phyloP scores from a whole-genome alignment of 2,113 vertebrate genomes.

The Nestor notabilis region DNA sequence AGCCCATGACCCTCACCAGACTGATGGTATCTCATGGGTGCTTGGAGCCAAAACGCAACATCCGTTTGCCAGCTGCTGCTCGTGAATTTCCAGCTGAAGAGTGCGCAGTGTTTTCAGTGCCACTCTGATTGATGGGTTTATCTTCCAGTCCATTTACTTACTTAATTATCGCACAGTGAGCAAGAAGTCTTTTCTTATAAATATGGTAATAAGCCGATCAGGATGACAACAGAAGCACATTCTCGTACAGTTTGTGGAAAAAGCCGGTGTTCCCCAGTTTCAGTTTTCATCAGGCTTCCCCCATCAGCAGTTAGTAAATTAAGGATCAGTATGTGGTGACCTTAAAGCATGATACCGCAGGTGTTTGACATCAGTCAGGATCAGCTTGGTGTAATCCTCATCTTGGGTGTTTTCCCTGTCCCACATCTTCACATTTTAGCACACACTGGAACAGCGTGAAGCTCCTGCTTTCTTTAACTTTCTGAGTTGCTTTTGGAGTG shows the following conservation, averaged over 20 bases:
- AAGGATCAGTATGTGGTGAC: neutral
- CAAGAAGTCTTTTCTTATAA: conserved; percentile 37
- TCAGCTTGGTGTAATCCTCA: neutral
- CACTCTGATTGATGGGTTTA: conserved; percentile 20
- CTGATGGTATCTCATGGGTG: rapidly evolving
- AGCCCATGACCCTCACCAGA: rapidly evolving
- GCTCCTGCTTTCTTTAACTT: neutral
- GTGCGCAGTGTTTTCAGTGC: neutral
- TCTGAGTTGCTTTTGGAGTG: neutral
- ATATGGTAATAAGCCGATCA: conserved; percentile 13
- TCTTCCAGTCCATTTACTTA: conserved; percentile 55
- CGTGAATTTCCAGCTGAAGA: neutral
- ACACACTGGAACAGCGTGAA: neutral
- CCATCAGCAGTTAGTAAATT: neutral
- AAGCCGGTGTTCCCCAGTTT: neutral
- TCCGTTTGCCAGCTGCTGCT: neutral
- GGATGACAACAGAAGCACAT: conserved; percentile 15
- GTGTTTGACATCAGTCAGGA: neutral
- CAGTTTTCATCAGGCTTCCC: neutral
- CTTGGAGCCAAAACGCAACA: neutral
- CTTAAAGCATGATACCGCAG: neutral
- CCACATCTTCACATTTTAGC: neutral
- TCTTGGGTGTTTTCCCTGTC: neutral
- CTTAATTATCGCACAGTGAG: conserved; percentile 47
- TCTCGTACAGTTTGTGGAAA: neutral